Conservation (phyloP, 2,888 invertebrate species). For the Orthosia gracilis region DNA sequence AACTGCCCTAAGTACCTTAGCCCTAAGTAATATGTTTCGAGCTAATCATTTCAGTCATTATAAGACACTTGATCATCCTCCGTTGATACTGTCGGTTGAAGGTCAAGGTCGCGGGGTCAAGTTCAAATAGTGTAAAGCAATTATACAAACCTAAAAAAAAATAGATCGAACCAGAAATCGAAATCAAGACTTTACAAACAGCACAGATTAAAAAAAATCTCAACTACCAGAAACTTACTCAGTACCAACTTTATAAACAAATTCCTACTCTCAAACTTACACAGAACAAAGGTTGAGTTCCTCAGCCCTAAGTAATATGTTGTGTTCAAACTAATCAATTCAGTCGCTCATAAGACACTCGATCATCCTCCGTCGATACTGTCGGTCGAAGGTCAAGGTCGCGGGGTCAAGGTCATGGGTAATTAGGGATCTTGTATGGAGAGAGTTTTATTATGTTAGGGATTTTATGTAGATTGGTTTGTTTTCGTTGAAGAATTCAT, state of each 20-base stretch:
- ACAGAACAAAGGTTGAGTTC: constrained; percentile 49
- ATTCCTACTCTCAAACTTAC: constrained; percentile 15
- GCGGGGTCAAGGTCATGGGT: constrained; percentile 37
- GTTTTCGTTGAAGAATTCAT: constrained; percentile 8
- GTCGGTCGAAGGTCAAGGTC: constrained; percentile 42
- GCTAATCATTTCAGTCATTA: constrained; percentile 60
- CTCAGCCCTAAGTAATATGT: constrained; percentile 57
- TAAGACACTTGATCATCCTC: constrained; percentile 53
- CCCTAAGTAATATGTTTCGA: constrained; percentile 60
- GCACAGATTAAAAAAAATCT: background rate
- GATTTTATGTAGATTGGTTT: constrained; percentile 2
- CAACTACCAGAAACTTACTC: background rate
- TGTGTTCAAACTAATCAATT: constrained; percentile 63
- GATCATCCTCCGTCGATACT: constrained; percentile 45
- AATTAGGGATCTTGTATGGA: constrained; percentile 36
- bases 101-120: constrained; percentile 33
- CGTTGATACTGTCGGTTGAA: constrained; percentile 36
- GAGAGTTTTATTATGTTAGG: constrained; percentile 20
- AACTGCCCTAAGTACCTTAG: no score
- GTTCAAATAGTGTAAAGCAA: constrained; percentile 1
- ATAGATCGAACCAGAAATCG: no score
- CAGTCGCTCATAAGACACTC: constrained; percentile 50
- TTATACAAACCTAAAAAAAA: no score
- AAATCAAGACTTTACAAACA: no score
- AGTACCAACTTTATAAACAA: background rate